A percentile compares a stretch with the other conserved stretches of the same genome.
Conservation (phyloP, 2,797 vertebrate genomes). For the Rhynchotus rufescens region DNA sequence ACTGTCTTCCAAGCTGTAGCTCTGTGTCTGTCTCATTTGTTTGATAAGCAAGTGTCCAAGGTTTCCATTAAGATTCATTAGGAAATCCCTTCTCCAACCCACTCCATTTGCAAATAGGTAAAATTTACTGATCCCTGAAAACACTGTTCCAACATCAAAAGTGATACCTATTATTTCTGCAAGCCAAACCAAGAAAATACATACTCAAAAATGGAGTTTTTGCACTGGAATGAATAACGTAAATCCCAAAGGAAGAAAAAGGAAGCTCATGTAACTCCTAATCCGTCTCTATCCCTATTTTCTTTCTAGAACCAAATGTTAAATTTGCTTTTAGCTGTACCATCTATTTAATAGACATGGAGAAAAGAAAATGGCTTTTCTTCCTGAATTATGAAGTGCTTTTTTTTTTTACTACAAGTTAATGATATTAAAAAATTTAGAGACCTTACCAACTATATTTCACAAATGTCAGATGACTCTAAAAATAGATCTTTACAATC, state of each 20-base stretch:
- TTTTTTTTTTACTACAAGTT: neutral
- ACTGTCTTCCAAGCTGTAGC: neutral
- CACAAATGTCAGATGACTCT: neutral
- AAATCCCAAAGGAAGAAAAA: neutral
- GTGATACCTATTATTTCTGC: neutral
- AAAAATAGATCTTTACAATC: constrained; percentile 14
- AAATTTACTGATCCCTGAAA: neutral
- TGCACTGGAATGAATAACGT: neutral
- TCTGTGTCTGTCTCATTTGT: neutral
- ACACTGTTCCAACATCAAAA: neutral
- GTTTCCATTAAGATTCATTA: neutral
- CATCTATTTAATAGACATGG: neutral
- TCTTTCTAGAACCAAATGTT: neutral
- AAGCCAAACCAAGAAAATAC: neutral
- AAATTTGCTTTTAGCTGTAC: neutral
- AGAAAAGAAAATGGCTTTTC: neutral
- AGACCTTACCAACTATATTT: neutral
- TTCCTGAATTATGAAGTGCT: neutral
- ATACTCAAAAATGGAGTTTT: neutral
- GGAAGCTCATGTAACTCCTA: neutral
- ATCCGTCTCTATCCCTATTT: neutral
- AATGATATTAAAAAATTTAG: neutral
- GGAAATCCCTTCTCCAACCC: neutral
- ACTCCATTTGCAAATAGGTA: neutral
- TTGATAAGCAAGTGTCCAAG: neutral